These are phyloP conservation scores for Mystacides longicornis DNA, from an alignment of 2,888 invertebrate species.

Conservation along the genomic window DNA sequence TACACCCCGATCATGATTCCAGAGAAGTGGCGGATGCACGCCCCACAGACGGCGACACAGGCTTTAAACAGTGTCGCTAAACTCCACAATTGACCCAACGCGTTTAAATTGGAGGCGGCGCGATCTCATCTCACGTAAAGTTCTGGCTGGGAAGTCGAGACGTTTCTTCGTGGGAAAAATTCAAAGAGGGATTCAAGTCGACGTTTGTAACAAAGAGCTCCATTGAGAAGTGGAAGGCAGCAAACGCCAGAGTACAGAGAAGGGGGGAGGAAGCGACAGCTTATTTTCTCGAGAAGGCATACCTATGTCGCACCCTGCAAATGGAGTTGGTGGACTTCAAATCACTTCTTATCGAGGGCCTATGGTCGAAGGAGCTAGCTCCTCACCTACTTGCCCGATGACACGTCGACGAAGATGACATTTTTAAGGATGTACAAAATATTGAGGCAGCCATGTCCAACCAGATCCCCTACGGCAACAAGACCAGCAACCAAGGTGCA, in stretches of 20 bases:
- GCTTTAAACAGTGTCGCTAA: not conserved
- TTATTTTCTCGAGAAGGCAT: not conserved
- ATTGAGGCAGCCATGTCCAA: not conserved
- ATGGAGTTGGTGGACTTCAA: not conserved
- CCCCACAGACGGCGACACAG: not conserved
- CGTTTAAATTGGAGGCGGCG: constrained; percentile 2
- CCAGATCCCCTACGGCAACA: no score
- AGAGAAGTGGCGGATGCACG: not conserved
- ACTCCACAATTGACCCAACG: not conserved
- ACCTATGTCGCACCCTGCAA: not conserved
- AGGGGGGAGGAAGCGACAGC: not conserved
- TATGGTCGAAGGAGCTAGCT: not conserved
- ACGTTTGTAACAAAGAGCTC: not conserved
- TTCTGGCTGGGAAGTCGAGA: not conserved
- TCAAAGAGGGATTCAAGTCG: not conserved
- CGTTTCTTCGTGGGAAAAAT: not conserved
- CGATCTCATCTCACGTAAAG: not conserved
- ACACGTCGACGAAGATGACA: not conserved
- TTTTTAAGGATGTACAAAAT: not conserved
- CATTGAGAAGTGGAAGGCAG: not conserved
- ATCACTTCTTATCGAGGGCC: not conserved
- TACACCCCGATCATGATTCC: not conserved
- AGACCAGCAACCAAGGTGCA: no score
- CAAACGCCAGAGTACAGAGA: not conserved
- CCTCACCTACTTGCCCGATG: not conserved